Evolutionary conservation across 2,888 invertebrate genomes (phyloP), one percentile per base, ranked within the genome.

Genomic region (Andrena trimmerana): DNA sequence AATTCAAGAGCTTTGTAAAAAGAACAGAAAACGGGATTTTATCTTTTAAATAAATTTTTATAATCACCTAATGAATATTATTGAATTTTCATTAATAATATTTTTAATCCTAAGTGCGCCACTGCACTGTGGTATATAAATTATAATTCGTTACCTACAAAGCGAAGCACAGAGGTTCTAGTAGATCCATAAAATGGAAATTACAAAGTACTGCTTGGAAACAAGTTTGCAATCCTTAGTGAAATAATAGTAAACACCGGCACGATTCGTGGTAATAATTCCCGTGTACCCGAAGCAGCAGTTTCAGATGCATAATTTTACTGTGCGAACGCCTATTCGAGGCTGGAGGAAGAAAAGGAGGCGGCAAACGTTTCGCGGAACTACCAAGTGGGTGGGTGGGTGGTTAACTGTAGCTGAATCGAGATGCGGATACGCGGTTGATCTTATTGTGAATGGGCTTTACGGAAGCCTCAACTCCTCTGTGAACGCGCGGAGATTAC

Each of bases 401-500:
- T 31, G n/a, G 31, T 24, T 31, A 60, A 54, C 33, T 52, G 62
- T 42, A 13, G 67, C 36, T 71, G 76, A 76, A 76, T 69, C 81
- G 75, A 76, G 75, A 76, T 48, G 63, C 67, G 66, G 62, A 66
- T 74, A 70, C 54, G 59, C 77, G 60, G 83, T 81, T 68, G 83
- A 84, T 77, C 69, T 78, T 75, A 67, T 73, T 63, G 77, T 73
- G 65, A 80, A 77, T 33, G 65, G 70, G 68, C 68, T 79, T 77
- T 65, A 36, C 63, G 50, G 74, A 69, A 77, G 73, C 83, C 74
- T 68, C 50, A 65, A 77, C 62, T 60, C 62, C 74, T 73, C 63
- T 68, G 57, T 74, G 82, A 81, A 83, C 74, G 76, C 65, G 72
- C 69, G 70, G 83, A 84, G 87, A 88, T 87, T 84, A 86, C 84